Evolutionary conservation across 2,113 vertebrate genomes (phyloP), one percentile per base, ranked within the genome.

Genomic region (Reinhardtius hippoglossoides): DNA sequence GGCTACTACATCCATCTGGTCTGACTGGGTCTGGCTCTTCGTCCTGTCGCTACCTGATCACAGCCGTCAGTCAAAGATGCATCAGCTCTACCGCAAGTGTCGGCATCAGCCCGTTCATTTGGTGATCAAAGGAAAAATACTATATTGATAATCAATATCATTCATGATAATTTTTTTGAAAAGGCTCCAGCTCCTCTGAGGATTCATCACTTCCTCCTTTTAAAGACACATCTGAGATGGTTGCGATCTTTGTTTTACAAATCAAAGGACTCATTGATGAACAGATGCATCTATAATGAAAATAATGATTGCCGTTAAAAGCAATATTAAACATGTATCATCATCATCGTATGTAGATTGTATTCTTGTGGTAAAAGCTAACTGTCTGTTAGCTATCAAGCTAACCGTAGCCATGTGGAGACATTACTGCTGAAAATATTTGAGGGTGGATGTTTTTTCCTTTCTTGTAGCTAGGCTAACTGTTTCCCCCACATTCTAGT

Each of bases 1-100:
- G 76, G 76, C 48, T 37, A 50, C 67, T 89, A 92, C 91, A 92
- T 91, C 91, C 91, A 90, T 87, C 65, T 84, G 78, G 90, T 88
- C 89, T 60, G 72, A 89, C 82, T 54, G 83, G 78, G 59, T 83
- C 75, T 12, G 52, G 56, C 67, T 80, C 68, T 67, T 54, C 24
- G 5, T 61, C 56, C 54, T 9, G 59, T 58, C 55, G 10, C 18
- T 50, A 13, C 66, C 59, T 16, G 56, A 83, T 83, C 87, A 48
- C 63, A 82, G 40, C n/a, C 2, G 14, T 10, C 63, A 13, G 50
- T 9, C 35, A 26, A 48, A 18, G 73, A 84, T 21, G 56, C 82
- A 44, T 72, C 8, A 24, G 0, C 9, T 71, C 65, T 55, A 13
- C 63, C 56, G 81, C 78, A 1, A 16, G 46, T 5, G 15, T 48